A percentile compares a stretch with the other conserved stretches of the same genome.
Evolutionary conservation across 1,140 invertebrate genomes (phyloP).

Genomic region (Drosophila ananassae): DNA sequence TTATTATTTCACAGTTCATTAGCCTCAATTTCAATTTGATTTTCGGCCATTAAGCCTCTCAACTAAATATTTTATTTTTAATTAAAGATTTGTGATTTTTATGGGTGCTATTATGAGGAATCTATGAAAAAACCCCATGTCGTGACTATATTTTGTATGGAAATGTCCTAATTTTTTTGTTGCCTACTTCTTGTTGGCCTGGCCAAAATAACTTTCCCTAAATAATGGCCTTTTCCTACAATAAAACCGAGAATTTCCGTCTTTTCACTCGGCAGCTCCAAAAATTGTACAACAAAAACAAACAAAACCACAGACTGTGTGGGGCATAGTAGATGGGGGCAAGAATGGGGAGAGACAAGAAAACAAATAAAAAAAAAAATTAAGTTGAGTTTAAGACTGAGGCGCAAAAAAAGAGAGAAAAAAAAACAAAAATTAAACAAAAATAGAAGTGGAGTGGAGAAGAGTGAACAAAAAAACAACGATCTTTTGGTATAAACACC

Average conservation of each 20-base stretch:
- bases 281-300: slow-evolving; percentile 28
- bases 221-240: slow-evolving; percentile 21
- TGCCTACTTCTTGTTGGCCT: neutral
- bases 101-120: too few relatives aligned
- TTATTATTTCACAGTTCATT: slow-evolving; percentile 62
- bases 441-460: slow-evolving; percentile 21
- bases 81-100: too few relatives aligned
- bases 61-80: slow-evolving; percentile 12
- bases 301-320: slow-evolving; percentile 28
- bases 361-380: slow-evolving; percentile 17
- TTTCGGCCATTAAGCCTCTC: slow-evolving; percentile 31
- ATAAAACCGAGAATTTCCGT: slow-evolving; percentile 44
- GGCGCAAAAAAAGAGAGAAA: slow-evolving; percentile 23
- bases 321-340: neutral
- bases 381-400: slow-evolving; percentile 31
- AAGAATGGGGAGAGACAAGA: neutral
- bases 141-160: neutral
- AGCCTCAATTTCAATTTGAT: slow-evolving; percentile 50
- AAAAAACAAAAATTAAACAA: slow-evolving; percentile 40
- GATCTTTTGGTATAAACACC: slow-evolving; percentile 46
- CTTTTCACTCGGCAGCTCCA: slow-evolving; percentile 34
- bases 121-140: too few relatives aligned
- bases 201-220: slow-evolving; percentile 34
- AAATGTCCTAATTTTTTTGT: neutral
- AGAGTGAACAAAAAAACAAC: slow-evolving; percentile 18